Conservation (phyloP, 2,113 vertebrate genomes). For the Microcebus murinus region DNA sequence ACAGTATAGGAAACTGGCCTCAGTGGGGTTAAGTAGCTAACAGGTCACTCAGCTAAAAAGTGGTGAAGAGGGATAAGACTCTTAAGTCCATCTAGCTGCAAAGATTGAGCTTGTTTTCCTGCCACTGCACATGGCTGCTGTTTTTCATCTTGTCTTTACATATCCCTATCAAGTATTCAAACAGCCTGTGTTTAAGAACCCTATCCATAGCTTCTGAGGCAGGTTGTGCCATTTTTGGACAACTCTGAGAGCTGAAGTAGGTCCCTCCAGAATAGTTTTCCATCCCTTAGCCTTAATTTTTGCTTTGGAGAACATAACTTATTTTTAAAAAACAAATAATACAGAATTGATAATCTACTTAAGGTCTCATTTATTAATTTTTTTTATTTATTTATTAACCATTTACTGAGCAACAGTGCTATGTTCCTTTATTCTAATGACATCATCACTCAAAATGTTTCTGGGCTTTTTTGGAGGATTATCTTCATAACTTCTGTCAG, state of each 20-base stretch:
- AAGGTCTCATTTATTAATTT: background rate
- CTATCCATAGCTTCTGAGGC: background rate
- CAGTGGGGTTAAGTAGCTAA: slow-evolving; percentile 17
- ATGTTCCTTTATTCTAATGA: slow-evolving; percentile 16
- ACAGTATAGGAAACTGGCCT: background rate
- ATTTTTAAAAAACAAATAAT: slow-evolving; percentile 27
- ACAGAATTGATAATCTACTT: slow-evolving; percentile 47
- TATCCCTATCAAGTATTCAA: slow-evolving; percentile 48
- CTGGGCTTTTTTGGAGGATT: background rate
- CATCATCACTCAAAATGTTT: slow-evolving; percentile 8
- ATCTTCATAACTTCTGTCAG: slow-evolving; percentile 34
- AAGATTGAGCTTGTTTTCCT: background rate
- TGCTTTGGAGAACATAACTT: slow-evolving; percentile 49
- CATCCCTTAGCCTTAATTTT: slow-evolving; percentile 52
- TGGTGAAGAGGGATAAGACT: slow-evolving; percentile 40
- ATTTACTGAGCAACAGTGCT: background rate
- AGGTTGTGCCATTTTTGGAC: slow-evolving; percentile 51
- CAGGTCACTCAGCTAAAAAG: slow-evolving; percentile 25
- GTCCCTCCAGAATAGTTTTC: slow-evolving; percentile 26
- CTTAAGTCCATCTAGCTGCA: slow-evolving; percentile 46
- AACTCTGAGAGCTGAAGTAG: slow-evolving; percentile 48
- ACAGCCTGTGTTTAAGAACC: slow-evolving; percentile 11
- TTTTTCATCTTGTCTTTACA: slow-evolving; percentile 54
- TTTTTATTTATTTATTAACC: slow-evolving; percentile 15
- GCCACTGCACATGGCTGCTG: background rate